Base-by-base conservation (phyloP, 2,113 vertebrate genomes). In the Laterallus jamaicensis region DNA sequence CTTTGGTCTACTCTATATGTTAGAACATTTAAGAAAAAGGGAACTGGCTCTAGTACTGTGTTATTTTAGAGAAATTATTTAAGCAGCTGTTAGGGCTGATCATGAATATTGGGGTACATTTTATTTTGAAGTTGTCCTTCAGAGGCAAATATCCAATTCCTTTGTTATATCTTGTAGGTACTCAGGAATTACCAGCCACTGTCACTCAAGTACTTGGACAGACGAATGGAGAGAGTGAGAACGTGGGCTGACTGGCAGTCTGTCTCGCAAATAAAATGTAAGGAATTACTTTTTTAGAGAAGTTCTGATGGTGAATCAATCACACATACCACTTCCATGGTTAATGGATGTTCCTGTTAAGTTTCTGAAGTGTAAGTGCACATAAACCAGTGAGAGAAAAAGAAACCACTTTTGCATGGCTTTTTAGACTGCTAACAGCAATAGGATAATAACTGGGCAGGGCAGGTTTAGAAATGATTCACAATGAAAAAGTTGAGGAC, bases 331-430 rank as follows among this genome's bases (percentile, higher is more conserved):
- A 71, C 82, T 91, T 96, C 68, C 74, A 94, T 80, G 37, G 50
- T 58, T 93, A 90, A 88, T 82, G 92, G 69, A 86, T 93, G 83
- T 90, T 91, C 88, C 50, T 71, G n/a, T 89, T 68, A 83, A 39
- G 42, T 86, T 94, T 93, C 58, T 86, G 60, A 66, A 84, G 69
- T 18, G 5, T 86, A 79, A 91, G 9, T 32, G 54, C 59, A 66
- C 37, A 58, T 86, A 82, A 87, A 87, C 54, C 64, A 82, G 69
- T 55, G 16, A 50, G 37, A 82, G 70, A 82, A 83, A 91, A 91
- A 54, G 24, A 69, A 67, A 82, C 60, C 20, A 66, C 24, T 21
- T 62, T 58, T 66, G 32, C 49, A 35, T 37, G 54, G 58, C 9
- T 73, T 94, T 90, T 86, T 82, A 62, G 40, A 55, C 70, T 86